Evolutionary conservation across 2,888 invertebrate genomes (phyloP).

Genomic region (Drosophila cognata): DNA sequence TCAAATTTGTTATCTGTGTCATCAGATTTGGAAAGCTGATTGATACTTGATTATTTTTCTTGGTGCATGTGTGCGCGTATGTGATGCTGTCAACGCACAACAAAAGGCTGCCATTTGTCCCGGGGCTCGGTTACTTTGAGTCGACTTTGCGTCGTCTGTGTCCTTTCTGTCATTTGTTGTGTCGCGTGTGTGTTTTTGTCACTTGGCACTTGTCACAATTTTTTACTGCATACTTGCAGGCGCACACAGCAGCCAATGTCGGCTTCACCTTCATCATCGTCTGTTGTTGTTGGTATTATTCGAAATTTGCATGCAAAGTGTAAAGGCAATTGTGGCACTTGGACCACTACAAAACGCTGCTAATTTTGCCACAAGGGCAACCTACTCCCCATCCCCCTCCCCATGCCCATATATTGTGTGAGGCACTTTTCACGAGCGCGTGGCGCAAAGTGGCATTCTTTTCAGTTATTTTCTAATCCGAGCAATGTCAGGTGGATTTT

Average conservation of each 20-base stretch:
- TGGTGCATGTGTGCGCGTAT: conserved; percentile 1
- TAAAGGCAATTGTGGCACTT: conserved; percentile 61
- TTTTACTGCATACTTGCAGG: conserved; percentile 66
- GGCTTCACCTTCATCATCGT: conserved; percentile 2
- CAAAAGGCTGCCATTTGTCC: conserved; percentile 60
- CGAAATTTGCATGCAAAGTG: conserved; percentile 63
- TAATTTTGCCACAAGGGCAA: conserved; percentile 63
- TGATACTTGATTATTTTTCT: conserved; percentile 6
- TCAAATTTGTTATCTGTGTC: not conserved
- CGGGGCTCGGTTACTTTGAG: conserved; percentile 56
- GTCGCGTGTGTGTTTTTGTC: conserved; percentile 49
- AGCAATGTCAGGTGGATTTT: conserved; percentile 24
- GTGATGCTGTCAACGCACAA: conserved; percentile 40
- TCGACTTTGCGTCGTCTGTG: conserved; percentile 28
- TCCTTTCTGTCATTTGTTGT: conserved; percentile 24
- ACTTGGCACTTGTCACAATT: conserved; percentile 55
- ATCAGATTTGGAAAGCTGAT: not conserved
- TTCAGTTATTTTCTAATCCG: conserved; percentile 45
- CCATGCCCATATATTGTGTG: not conserved
- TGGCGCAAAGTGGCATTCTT: conserved; percentile 44
- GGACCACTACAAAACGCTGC: conserved; percentile 64
- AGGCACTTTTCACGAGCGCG: conserved; percentile 23
- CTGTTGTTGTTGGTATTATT: conserved; percentile 44
- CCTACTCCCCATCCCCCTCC: conserved; percentile 1
- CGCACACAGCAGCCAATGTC: conserved; percentile 33